These are phyloP conservation scores for Watersipora subatra DNA, from an alignment of 1,140 invertebrate genomes.

Conservation along the genomic window DNA sequence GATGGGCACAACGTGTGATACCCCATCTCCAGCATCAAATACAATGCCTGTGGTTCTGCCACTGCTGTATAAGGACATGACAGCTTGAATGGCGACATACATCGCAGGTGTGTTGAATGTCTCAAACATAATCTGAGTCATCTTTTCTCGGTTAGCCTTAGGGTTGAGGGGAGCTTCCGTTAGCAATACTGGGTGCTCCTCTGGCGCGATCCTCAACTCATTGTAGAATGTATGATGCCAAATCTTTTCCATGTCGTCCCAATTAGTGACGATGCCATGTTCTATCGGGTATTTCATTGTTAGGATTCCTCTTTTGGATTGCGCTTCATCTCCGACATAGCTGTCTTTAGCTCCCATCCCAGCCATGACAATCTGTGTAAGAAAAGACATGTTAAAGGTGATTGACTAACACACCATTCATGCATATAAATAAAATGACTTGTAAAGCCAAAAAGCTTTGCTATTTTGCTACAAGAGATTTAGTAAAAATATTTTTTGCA, in stretches of 20 bases:
- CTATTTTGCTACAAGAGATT: not conserved
- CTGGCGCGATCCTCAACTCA: slow-evolving; percentile 49
- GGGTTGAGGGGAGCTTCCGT: slow-evolving; percentile 32
- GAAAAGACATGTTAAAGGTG: not conserved
- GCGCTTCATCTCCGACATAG: slow-evolving; percentile 87
- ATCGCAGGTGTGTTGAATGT: slow-evolving; percentile 39
- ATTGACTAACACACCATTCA: not conserved
- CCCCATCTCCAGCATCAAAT: slow-evolving; percentile 42
- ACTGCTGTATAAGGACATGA: slow-evolving; percentile 18
- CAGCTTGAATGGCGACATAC: slow-evolving; percentile 25
- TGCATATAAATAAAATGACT: not conserved
- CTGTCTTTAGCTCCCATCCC: slow-evolving; percentile 55
- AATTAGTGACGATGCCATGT: slow-evolving; percentile 82
- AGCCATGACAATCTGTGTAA: slow-evolving; percentile 13
- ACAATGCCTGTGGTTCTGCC: slow-evolving; percentile 20
- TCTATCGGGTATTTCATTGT: slow-evolving; percentile 79
- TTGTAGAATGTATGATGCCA: slow-evolving; percentile 47
- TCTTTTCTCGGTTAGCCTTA: slow-evolving; percentile 53
- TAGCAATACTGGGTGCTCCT: slow-evolving; percentile 39
- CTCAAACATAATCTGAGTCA: slow-evolving; percentile 50
- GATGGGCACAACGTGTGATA: slow-evolving; percentile 80
- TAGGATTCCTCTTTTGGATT: slow-evolving; percentile 62
- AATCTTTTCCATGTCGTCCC: slow-evolving; percentile 59
- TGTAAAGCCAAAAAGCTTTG: not conserved
- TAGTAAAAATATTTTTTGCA: not conserved